These are phyloP conservation scores for Pelodiscus sinensis DNA, from an alignment of 2,113 vertebrate genomes.

Conservation along the genomic window DNA sequence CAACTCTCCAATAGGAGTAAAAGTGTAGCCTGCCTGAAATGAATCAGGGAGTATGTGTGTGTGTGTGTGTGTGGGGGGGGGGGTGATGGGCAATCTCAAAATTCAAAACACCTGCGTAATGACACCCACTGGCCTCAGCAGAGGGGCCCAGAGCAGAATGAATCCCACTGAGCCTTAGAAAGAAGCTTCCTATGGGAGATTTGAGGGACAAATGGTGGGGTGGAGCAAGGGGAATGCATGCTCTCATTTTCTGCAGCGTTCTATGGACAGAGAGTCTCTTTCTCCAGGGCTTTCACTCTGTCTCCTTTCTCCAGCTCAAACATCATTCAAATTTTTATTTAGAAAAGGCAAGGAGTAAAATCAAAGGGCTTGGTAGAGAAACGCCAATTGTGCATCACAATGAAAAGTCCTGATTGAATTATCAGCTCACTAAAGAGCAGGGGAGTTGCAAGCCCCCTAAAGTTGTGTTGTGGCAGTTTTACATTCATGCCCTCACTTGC, in stretches of 20 bases:
- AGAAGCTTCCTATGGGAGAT: background rate
- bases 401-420: background rate
- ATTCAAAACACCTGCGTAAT: rapidly evolving
- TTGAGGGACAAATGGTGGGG: background rate
- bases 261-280: background rate
- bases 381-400: background rate
- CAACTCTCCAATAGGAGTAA: rapidly evolving
- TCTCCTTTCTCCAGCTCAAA: background rate
- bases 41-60: background rate
- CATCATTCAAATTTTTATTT: background rate
- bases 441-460: background rate
- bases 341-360: background rate
- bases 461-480: background rate
- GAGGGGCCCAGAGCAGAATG: rapidly evolving
- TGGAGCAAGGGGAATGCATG: background rate
- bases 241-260: background rate
- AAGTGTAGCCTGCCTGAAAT: background rate
- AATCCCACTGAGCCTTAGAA: background rate
- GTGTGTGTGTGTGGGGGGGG: too few species aligned
- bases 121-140: background rate
- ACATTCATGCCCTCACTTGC: background rate
- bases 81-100: background rate
- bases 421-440: background rate
- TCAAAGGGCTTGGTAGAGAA: background rate
- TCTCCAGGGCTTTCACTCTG: rapidly evolving